Percentiles rank a stretch among this genome's conserved stretches.
These are phyloP conservation scores for Leptopilina clavipes DNA, from an alignment of 1,140 invertebrate species.

Conservation along the genomic window DNA sequence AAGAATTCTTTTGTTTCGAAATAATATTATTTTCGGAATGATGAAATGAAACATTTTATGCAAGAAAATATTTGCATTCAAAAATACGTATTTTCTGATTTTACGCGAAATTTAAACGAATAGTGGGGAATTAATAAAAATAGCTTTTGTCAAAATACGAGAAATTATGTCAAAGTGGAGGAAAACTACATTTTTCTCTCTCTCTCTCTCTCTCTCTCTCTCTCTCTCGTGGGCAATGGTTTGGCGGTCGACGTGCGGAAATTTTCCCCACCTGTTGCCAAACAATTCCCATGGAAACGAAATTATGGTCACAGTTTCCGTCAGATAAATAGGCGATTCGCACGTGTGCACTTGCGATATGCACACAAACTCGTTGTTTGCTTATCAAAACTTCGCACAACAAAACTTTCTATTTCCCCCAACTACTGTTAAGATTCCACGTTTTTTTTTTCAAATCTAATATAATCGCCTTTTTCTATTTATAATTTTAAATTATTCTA, in stretches of 20 bases:
- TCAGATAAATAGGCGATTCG: constrained; percentile 59
- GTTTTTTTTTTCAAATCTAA: neutral
- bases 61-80: no score
- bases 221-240: constrained; percentile 33
- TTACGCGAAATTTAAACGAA: neutral
- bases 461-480: no score
- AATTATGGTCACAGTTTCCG: constrained; percentile 65
- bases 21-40: no score
- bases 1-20: no score
- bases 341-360: constrained; percentile 34
- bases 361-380: neutral
- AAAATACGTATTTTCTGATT: neutral
- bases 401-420: constrained; percentile 1
- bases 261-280: constrained; percentile 73
- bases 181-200: constrained; percentile 10
- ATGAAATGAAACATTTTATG: no score
- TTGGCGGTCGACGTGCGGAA: constrained; percentile 60
- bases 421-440: neutral
- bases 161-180: constrained; percentile 42
- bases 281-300: constrained; percentile 71
- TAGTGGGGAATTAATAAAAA: no score
- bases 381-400: neutral
- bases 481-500: no score
- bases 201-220: no score
- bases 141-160: neutral